Evolutionary conservation across 2,888 invertebrate genomes (phyloP), one percentile per base, ranked within the genome.

Genomic region (Tupiocoris notatus): DNA sequence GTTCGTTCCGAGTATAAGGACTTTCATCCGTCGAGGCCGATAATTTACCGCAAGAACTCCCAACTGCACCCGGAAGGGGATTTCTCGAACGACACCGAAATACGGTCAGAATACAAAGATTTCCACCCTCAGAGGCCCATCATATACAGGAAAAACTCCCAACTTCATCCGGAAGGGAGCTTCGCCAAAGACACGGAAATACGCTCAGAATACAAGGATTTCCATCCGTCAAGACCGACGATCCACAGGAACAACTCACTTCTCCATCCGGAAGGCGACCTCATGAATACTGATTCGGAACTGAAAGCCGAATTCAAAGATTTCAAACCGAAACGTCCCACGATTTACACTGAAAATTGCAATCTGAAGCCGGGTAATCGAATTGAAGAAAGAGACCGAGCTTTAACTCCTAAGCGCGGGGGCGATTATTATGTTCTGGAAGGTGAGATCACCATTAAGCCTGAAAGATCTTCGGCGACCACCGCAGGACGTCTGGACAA

Each of bases 51-150:
- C 12, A 77, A 73, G 0, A 65, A 77, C 21, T 76, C 77, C 2
- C 77, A 18, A 65, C 75, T 79, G 6, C 79, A 79, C 24, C 78
- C 79, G 6, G 78, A 79, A 73, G 80, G 80, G 1, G 79, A 78
- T n/a, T 71, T 79, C 39, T 20, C 16, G 3, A 73, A 77, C 7
- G 74, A 58, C 16, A 76, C 79, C 1, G 80, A 80, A 75, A 56
- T 21, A 3, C 21, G 71, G 9, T 18, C 77, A 0, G 78, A 78
- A 58, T 78, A 77, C 77, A 78, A 67, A 21, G 78, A 80, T 58
- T 80, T 79, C 62, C 80, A 80, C 17, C 76, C 80, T 0, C 63
- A 77, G 9, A 25, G 80, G 7, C 79, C 79, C 0, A 59, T 77
- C 1, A 75, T 78, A 9, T 77, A 79, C 57, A 61, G 78, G 24